Conservation (phyloP, 1,140 invertebrate genomes). For the Drosophila tsacasi region DNA sequence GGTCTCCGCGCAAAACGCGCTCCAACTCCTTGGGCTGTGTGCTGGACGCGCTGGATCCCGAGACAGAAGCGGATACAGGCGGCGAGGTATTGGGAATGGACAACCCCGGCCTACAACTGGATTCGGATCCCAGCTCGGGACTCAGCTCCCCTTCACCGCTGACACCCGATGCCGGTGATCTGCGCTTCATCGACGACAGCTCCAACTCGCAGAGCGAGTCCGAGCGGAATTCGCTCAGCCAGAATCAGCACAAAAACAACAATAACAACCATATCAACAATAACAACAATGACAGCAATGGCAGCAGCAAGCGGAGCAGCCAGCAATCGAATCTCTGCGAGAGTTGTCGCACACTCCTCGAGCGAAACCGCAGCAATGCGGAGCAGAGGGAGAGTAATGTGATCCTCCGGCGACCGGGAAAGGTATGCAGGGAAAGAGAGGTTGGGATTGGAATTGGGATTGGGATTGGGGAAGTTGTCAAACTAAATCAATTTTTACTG, state of each 20-base stretch:
- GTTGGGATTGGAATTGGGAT: no score
- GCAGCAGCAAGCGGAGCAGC: conserved; percentile 39
- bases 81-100: conserved; percentile 27
- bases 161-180: conserved; percentile 59
- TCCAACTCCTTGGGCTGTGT: conserved; percentile 79
- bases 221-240: conserved; percentile 66
- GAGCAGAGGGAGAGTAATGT: conserved; percentile 55
- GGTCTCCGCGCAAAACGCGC: conserved; percentile 60
- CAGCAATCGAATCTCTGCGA: conserved; percentile 72
- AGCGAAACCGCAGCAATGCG: conserved; percentile 74
- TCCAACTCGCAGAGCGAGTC: conserved; percentile 78
- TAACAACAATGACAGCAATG: conserved; percentile 35
- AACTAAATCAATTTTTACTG: not conserved
- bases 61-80: conserved; percentile 1
- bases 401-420: conserved; percentile 45
- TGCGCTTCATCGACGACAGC: conserved; percentile 81
- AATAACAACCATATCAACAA: conserved; percentile 39
- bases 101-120: conserved; percentile 37
- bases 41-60: conserved; percentile 52
- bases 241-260: conserved; percentile 26
- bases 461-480: not conserved
- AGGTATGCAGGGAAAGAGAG: conserved; percentile 40
- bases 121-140: conserved; percentile 43
- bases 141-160: conserved; percentile 57
- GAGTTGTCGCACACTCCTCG: conserved; percentile 70